Evolutionary conservation across 2,113 vertebrate species (phyloP), one percentile per base, ranked within the genome.

Genomic region (Prionailurus bengalensis): DNA sequence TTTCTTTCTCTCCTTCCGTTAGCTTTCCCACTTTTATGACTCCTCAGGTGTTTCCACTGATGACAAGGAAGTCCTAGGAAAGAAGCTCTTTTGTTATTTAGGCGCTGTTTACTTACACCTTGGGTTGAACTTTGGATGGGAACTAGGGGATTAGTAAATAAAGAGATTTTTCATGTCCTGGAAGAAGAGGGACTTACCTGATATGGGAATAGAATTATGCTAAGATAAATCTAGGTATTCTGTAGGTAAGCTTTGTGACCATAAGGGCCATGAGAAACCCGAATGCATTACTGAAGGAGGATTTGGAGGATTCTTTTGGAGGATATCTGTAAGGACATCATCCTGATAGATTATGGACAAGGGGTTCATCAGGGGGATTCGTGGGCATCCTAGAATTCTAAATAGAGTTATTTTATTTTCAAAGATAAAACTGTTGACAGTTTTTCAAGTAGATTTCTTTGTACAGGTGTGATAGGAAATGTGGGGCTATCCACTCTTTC

Each of bases 371-470:
- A 89, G 33, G 31, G 27, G 4, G 2, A 17, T 66, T 85, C 16
- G 3, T 12, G 17, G 63, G 9, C 80, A 58, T 82, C 14, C 23
- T 94, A 19, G 5, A 83, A 10, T 88, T n/a, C 45, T 92, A 83
- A 89, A 53, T 97, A 39, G 29, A 80, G 33, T 70, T 89, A 63
- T 89, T 95, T 97, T 95, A 55, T 80, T 94, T 94, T 71, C 74
- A 84, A 92, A 93, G 23, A 83, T 71, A 96, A 70, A 68, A 6
- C 9, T 55, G 17, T 71, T n/a, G 51, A 42, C 23, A 91, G 31
- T 39, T 93, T 85, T 89, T 88, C 65, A 91, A n/a, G 42, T 53
- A 89, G 55, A 89, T 84, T 82, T 97, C 15, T 93, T 93, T 55
- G 8, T 53, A 76, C 1, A 45, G 13, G 7, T 92, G 19, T 86